phyloP scores from a whole-genome alignment of 2,888 invertebrate species.

The Rhingia campestris region DNA sequence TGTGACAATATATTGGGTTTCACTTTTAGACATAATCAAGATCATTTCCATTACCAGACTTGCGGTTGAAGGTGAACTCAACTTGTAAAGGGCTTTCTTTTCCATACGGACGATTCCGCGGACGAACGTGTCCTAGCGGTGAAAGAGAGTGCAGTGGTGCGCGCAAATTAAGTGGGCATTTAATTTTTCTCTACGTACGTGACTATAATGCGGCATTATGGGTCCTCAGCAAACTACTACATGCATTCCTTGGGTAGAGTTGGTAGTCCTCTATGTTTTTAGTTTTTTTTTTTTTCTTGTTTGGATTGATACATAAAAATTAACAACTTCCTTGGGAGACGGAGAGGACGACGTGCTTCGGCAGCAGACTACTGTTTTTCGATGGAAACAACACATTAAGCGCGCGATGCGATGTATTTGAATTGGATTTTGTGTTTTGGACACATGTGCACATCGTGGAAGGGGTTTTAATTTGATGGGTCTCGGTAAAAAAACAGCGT shows the following conservation, averaged over 20 bases:
- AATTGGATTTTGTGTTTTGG: constrained; percentile 50
- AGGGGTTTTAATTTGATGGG: constrained; percentile 49
- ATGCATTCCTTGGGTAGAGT: not conserved
- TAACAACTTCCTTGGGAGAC: constrained; percentile 69
- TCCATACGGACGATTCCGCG: not conserved
- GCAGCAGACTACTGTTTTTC: constrained; percentile 34
- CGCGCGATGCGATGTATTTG: constrained; percentile 46
- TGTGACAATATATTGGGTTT: constrained; percentile 55
- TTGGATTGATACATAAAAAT: constrained; percentile 64
- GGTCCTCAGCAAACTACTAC: constrained; percentile 8
- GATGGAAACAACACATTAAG: constrained; percentile 42
- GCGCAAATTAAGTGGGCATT: constrained; percentile 70
- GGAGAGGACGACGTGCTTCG: constrained; percentile 62
- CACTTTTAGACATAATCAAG: constrained; percentile 33
- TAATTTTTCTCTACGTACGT: constrained; percentile 62
- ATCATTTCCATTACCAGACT: constrained; percentile 28
- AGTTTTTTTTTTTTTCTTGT: constrained; percentile 30
- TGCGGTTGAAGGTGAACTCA: constrained; percentile 18
- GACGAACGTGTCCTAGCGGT: not conserved
- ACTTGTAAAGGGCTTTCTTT: too few relatives aligned
- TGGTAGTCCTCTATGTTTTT: not conserved
- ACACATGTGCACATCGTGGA: constrained; percentile 56
- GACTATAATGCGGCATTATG: constrained; percentile 63
- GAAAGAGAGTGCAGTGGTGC: not conserved
- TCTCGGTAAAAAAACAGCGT: not conserved